Conservation (phyloP, 1,140 invertebrate species). For the Theocolax elegans region DNA sequence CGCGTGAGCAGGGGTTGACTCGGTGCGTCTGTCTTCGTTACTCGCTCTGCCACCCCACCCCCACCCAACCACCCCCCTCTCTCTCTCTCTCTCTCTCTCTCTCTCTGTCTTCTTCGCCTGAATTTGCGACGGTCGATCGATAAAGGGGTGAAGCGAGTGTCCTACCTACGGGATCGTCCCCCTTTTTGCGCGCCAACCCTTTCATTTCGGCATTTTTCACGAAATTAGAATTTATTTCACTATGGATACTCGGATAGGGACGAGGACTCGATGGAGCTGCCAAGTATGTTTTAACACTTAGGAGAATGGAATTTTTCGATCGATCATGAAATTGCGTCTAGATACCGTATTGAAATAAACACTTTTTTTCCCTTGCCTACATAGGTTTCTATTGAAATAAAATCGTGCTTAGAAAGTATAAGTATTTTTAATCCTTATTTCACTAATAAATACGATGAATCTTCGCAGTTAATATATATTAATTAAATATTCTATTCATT, state of each 20-base stretch:
- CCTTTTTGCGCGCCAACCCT: slow-evolving; percentile 39
- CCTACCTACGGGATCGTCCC: slow-evolving; percentile 40
- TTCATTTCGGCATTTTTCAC: slow-evolving; percentile 21
- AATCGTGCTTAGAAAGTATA: too few relatives aligned
- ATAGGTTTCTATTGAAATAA: too few relatives aligned
- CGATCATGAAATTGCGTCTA: not conserved
- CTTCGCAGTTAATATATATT: too few relatives aligned
- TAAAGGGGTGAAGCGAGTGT: slow-evolving; percentile 20
- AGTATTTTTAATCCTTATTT: too few relatives aligned
- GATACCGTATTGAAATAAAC: not conserved
- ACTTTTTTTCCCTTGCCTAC: too few relatives aligned
- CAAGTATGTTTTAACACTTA: not conserved
- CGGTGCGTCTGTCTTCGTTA: too few relatives aligned
- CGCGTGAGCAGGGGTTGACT: too few relatives aligned
- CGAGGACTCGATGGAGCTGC: not conserved
- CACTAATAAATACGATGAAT: too few relatives aligned
- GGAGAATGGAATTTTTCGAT: not conserved
- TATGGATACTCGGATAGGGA: not conserved
- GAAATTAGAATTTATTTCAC: slow-evolving; percentile 5
- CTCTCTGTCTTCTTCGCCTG: not conserved
- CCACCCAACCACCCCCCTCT: too few relatives aligned
- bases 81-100: not conserved
- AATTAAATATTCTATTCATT: too few relatives aligned
- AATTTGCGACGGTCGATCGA: slow-evolving; percentile 32
- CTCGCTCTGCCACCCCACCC: too few relatives aligned